Evolutionary conservation across 2,113 vertebrate species (phyloP).

Genomic region (Felis catus): DNA sequence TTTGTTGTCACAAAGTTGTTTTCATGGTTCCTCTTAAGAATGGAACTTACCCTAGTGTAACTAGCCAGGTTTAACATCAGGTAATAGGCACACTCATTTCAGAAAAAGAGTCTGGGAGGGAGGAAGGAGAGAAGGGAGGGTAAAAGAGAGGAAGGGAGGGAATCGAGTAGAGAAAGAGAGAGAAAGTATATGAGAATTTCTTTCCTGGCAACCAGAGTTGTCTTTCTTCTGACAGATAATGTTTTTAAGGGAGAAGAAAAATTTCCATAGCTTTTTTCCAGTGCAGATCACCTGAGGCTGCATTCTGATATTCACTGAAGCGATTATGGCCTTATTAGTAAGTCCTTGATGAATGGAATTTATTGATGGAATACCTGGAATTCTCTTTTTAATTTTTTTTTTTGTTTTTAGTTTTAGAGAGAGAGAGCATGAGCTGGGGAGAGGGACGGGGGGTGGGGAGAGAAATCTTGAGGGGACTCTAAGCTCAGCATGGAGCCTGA

Average conservation of each 20-base stretch:
- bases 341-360: slow-evolving; percentile 5
- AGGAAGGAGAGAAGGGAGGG: no score
- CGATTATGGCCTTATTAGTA: not conserved
- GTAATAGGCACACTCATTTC: not conserved
- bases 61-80: not conserved
- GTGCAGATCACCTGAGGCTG: not conserved
- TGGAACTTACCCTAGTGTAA: not conserved
- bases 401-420: not conserved
- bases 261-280: not conserved
- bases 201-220: not conserved
- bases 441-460: no score
- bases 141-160: not conserved
- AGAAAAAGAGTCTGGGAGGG: not conserved
- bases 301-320: not conserved
- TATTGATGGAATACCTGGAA: slow-evolving; percentile 17
- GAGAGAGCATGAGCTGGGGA: no score
- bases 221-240: not conserved
- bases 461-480: no score
- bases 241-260: not conserved
- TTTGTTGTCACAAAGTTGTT: not conserved
- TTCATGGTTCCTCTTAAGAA: not conserved
- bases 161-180: not conserved
- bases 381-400: not conserved
- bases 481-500: no score
- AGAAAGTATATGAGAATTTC: not conserved